Evolutionary conservation across 2,113 vertebrate genomes (phyloP).

Genomic region (Aegithalos caudatus): DNA sequence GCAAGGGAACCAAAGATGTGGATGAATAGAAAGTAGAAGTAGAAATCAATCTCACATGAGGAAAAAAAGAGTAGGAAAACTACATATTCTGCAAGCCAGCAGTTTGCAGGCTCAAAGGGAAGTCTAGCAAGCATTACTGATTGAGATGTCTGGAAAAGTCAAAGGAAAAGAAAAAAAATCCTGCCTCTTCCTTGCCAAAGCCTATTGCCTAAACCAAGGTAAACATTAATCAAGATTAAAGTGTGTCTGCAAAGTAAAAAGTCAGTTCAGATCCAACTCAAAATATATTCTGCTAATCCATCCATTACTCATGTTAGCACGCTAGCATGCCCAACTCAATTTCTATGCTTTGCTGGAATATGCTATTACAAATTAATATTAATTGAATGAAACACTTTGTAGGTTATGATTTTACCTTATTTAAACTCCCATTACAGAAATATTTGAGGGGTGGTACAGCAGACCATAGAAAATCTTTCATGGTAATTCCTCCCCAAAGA

Average conservation of each 20-base stretch:
- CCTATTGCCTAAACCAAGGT: neutral
- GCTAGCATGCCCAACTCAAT: neutral
- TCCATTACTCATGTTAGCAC: neutral
- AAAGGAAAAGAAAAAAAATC: neutral
- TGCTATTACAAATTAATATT: neutral
- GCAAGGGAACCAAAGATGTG: neutral
- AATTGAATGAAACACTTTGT: neutral
- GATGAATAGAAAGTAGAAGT: no score
- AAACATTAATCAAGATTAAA: neutral
- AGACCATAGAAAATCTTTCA: neutral
- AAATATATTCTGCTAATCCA: neutral
- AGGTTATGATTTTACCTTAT: neutral
- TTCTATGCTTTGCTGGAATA: constrained; percentile 24
- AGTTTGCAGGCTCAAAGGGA: neutral
- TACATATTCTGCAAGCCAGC: neutral
- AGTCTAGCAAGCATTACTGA: neutral
- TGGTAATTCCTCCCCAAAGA: neutral
- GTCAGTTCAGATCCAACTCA: neutral
- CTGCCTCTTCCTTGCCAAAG: neutral
- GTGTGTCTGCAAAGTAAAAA: neutral
- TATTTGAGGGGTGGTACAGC: neutral
- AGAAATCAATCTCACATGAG: neutral
- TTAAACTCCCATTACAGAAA: neutral
- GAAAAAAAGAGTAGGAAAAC: neutral
- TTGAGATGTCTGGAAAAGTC: neutral